Conservation (phyloP, 1,140 invertebrate species). For the Zaprionus ghesquierei region DNA sequence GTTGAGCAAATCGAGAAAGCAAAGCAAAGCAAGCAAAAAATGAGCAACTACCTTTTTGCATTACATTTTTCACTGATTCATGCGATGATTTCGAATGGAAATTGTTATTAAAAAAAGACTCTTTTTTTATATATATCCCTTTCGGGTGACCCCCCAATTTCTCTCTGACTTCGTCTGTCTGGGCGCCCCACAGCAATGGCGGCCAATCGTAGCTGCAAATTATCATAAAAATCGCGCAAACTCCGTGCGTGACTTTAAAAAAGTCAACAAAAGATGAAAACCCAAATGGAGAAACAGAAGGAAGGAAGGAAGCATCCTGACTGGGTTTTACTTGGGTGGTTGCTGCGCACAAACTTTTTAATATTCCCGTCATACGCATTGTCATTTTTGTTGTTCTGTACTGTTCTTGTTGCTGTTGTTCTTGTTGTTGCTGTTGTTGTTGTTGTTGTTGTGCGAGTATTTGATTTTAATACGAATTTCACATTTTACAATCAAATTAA, state of each 20-base stretch:
- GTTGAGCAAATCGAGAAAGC: not conserved
- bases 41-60: slow-evolving; percentile 48
- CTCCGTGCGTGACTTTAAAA: slow-evolving; percentile 78
- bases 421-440: slow-evolving; percentile 3
- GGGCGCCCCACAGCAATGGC: slow-evolving; percentile 55
- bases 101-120: slow-evolving; percentile 72
- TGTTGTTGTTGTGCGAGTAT: slow-evolving; percentile 55
- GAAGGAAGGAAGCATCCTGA: not conserved
- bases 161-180: slow-evolving; percentile 20
- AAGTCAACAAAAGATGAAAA: slow-evolving; percentile 46
- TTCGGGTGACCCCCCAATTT: not conserved
- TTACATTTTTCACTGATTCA: slow-evolving; percentile 61
- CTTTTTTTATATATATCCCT: slow-evolving; percentile 58
- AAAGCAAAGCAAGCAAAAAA: not conserved
- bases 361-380: slow-evolving; percentile 77
- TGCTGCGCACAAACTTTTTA: slow-evolving; percentile 59
- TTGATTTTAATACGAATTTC: slow-evolving; percentile 82
- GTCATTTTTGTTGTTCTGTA: slow-evolving; percentile 69
- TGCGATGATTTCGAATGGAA: slow-evolving; percentile 48
- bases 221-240: slow-evolving; percentile 80
- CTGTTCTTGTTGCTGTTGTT: slow-evolving; percentile 42
- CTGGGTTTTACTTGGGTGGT: slow-evolving; percentile 51
- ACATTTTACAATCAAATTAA: slow-evolving; percentile 82
- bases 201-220: slow-evolving; percentile 70
- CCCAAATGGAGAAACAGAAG: slow-evolving; percentile 15